These are phyloP conservation scores for Ennomos fuscantarius DNA, from an alignment of 2,888 invertebrate genomes.

Conservation along the genomic window DNA sequence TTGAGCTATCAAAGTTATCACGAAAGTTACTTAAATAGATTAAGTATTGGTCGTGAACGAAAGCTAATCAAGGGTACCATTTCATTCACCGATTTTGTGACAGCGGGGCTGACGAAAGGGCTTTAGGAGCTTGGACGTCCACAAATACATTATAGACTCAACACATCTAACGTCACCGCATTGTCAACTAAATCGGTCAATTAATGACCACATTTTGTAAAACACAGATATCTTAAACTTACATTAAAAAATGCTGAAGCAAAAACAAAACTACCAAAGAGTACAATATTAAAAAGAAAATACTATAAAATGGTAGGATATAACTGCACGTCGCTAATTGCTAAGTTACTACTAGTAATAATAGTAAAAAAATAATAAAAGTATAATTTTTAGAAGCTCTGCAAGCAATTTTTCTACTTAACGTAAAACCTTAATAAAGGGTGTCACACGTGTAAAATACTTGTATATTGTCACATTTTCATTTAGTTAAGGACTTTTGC, in stretches of 20 bases:
- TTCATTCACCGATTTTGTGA: too few species aligned
- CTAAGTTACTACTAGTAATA: constrained; percentile 51
- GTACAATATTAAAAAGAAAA: constrained; percentile 54
- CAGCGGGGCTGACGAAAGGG: too few species aligned
- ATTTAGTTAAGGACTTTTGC: neutral
- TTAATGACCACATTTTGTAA: constrained; percentile 1
- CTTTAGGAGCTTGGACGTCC: too few species aligned
- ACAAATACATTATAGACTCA: too few species aligned
- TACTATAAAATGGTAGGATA: constrained; percentile 47
- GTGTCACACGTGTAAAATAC: constrained; percentile 7
- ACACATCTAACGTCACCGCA: too few species aligned
- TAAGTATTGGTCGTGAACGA: constrained; percentile 64
- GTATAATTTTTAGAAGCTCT: constrained; percentile 20
- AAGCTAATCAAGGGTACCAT: constrained; percentile 41
- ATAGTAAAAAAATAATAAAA: constrained; percentile 25
- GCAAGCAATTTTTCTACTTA: constrained; percentile 19
- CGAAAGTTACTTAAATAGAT: constrained; percentile 66
- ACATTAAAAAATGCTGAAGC: constrained; percentile 63
- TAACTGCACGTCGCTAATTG: constrained; percentile 73
- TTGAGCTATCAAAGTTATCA: constrained; percentile 74
- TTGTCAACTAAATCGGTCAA: too few species aligned
- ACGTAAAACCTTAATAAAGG: constrained; percentile 6
- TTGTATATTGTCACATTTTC: constrained; percentile 13
- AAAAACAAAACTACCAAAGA: constrained; percentile 59
- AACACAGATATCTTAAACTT: constrained; percentile 41